Evolutionary conservation across 2,888 invertebrate genomes (phyloP).

Genomic region (Cheilosia variabilis): DNA sequence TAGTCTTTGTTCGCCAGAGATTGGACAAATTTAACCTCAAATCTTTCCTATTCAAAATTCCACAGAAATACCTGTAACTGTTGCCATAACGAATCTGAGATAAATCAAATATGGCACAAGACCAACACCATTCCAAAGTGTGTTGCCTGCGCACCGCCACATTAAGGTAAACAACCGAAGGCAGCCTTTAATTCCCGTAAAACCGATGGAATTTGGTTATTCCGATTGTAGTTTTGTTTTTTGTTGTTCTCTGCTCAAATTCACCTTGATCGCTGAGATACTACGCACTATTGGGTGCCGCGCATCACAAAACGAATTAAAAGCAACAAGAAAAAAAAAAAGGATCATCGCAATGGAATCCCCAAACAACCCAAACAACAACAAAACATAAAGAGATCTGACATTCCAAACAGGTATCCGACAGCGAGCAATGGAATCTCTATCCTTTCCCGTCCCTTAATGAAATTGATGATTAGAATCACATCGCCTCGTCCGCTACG

Average conservation of each 20-base stretch:
- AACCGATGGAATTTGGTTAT: constrained; percentile 61
- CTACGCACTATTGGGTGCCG: constrained; percentile 50
- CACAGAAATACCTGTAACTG: constrained; percentile 5
- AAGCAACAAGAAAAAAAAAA: neutral
- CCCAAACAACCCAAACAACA: constrained; percentile 36
- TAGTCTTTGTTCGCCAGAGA: too few species aligned
- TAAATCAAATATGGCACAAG: constrained; percentile 69
- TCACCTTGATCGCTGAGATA: constrained; percentile 8
- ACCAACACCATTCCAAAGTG: constrained; percentile 58
- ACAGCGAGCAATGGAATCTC: neutral
- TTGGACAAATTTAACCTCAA: neutral
- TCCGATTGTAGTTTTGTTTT: neutral
- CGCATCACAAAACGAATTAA: constrained; percentile 32
- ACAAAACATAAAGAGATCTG: constrained; percentile 14
- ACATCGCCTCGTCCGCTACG: constrained; percentile 17
- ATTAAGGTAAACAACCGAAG: constrained; percentile 30
- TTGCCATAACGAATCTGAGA: constrained; percentile 22
- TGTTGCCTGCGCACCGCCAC: constrained; percentile 24
- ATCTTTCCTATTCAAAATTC: neutral
- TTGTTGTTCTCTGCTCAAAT: neutral
- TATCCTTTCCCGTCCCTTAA: constrained; percentile 28
- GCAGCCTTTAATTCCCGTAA: constrained; percentile 29
- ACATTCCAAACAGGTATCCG: constrained; percentile 53
- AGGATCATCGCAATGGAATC: constrained; percentile 39
- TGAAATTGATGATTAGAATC: constrained; percentile 58